phyloP scores from a whole-genome alignment of 2,797 vertebrate species.

The Mareca strepera region DNA sequence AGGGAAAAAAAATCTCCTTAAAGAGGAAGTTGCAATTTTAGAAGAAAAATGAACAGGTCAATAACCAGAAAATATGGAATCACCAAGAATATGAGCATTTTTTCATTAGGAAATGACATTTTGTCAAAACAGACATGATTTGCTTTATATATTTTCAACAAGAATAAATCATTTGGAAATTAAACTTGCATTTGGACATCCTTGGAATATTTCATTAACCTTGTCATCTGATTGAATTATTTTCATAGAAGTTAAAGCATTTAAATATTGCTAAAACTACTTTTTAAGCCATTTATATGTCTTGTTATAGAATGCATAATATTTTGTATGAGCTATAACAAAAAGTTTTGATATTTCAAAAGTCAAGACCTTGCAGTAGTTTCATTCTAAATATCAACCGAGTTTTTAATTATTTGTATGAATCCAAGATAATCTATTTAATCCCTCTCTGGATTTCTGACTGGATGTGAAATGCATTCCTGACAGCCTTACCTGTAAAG shows the following conservation, averaged over 20 bases:
- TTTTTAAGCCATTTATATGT: not conserved
- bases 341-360: slow-evolving; percentile 12
- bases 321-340: not conserved
- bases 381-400: not conserved
- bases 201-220: not conserved
- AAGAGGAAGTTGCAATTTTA: not conserved
- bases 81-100: not conserved
- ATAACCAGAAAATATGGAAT: slow-evolving; percentile 8
- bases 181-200: not conserved
- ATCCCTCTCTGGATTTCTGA: not conserved
- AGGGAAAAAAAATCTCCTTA: not conserved
- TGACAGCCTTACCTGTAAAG: not conserved
- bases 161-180: slow-evolving; percentile 15
- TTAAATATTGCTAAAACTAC: not conserved
- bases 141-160: not conserved
- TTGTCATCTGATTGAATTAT: not conserved
- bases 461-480: not conserved
- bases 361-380: not conserved
- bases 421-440: not conserved
- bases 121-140: slow-evolving; percentile 11
- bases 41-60: not conserved
- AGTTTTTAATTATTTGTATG: not conserved
- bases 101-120: not conserved
- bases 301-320: not conserved
- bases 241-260: not conserved